Evolutionary conservation across 2,888 invertebrate genomes (phyloP).

Genomic region (Tenthredo mesomela): DNA sequence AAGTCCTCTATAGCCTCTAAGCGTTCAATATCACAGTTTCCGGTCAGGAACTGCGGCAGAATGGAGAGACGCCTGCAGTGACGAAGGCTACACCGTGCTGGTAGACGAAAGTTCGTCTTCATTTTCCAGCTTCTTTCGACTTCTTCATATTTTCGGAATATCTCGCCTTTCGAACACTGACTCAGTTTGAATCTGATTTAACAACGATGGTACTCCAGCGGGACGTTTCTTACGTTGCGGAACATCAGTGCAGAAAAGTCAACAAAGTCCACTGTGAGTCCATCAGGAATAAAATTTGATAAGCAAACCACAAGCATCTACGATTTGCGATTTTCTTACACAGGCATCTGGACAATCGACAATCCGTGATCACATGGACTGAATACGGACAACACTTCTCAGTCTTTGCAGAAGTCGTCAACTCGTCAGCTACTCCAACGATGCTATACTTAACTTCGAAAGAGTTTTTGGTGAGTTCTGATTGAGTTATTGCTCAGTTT

Average conservation of each 20-base stretch:
- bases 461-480: slow-evolving; percentile 50
- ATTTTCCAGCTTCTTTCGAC: neutral
- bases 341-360: slow-evolving; percentile 54
- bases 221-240: neutral
- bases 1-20: slow-evolving; percentile 35
- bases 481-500: neutral
- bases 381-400: slow-evolving; percentile 57
- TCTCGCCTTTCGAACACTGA: neutral
- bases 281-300: too few relatives aligned
- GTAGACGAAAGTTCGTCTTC: slow-evolving; percentile 24
- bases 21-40: slow-evolving; percentile 57
- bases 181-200: neutral
- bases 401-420: slow-evolving; percentile 54
- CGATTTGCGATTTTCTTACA: neutral
- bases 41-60: slow-evolving; percentile 55
- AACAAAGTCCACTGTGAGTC: too few relatives aligned
- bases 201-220: neutral
- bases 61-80: slow-evolving; percentile 56
- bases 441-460: slow-evolving; percentile 47
- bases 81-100: slow-evolving; percentile 48
- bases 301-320: too few relatives aligned
- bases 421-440: slow-evolving; percentile 54
- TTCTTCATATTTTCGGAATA: neutral
- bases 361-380: slow-evolving; percentile 54
- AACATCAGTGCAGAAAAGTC: neutral